A percentile compares a stretch with the other conserved stretches of the same genome.
Evolutionary conservation across 2,888 invertebrate species (phyloP).

Genomic region (Heliconius aoede): DNA sequence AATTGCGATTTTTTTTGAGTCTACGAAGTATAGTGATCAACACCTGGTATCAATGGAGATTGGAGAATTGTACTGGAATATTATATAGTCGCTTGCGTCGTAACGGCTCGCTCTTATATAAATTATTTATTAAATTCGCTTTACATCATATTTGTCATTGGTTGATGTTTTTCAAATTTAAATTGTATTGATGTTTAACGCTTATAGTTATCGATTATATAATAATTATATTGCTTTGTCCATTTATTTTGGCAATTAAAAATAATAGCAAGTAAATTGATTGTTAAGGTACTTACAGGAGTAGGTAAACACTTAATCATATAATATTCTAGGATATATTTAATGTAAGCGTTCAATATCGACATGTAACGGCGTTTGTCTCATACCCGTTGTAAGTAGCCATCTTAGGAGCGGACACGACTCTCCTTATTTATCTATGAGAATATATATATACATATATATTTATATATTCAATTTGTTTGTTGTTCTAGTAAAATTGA

Average conservation of each 20-base stretch:
- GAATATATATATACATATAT: too few relatives aligned
- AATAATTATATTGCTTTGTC: constrained; percentile 43
- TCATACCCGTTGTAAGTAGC: constrained; percentile 41
- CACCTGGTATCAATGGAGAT: neutral
- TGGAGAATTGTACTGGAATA: neutral
- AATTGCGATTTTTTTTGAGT: constrained; percentile 52
- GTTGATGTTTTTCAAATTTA: constrained; percentile 37
- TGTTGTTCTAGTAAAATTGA: constrained; percentile 27
- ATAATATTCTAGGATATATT: constrained; percentile 53
- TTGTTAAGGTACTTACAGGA: constrained; percentile 59
- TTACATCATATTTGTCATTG: constrained; percentile 51
- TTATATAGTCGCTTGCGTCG: neutral
- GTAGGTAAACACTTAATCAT: constrained; percentile 59
- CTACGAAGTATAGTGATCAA: constrained; percentile 39
- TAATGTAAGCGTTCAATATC: constrained; percentile 49
- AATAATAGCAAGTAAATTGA: constrained; percentile 41
- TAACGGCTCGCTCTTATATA: constrained; percentile 13
- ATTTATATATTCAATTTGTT: constrained; percentile 34
- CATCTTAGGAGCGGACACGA: constrained; percentile 52
- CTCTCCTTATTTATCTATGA: constrained; percentile 45
- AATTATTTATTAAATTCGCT: constrained; percentile 54
- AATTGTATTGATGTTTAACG: constrained; percentile 39
- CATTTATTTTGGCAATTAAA: constrained; percentile 34
- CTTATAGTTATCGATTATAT: constrained; percentile 43
- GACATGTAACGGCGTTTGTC: constrained; percentile 29